phyloP scores from a whole-genome alignment of 2,888 invertebrate species.

The Acrobasis consociella region DNA sequence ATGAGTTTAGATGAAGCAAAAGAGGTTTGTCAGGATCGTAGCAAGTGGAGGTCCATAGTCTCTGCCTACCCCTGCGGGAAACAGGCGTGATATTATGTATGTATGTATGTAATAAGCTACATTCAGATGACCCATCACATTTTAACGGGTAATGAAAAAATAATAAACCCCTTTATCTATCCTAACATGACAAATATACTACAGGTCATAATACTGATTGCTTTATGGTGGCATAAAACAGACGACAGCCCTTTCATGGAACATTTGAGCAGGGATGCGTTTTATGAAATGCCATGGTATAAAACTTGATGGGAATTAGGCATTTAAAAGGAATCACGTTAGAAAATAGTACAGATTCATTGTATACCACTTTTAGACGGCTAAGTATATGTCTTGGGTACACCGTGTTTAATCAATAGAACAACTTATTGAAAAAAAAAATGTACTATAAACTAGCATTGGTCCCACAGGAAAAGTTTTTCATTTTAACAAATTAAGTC shows the following conservation, averaged over 20 bases:
- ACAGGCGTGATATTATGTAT: too few relatives aligned
- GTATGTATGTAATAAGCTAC: slow-evolving; percentile 3
- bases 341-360: too few relatives aligned
- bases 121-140: slow-evolving; percentile 22
- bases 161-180: slow-evolving; percentile 45
- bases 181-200: slow-evolving; percentile 53
- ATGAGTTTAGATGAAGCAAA: too few relatives aligned
- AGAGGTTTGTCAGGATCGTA: too few relatives aligned
- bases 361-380: too few relatives aligned
- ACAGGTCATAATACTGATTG: slow-evolving; percentile 56
- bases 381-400: too few relatives aligned
- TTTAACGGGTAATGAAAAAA: slow-evolving; percentile 36
- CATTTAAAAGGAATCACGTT: too few relatives aligned
- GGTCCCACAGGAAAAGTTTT: neutral
- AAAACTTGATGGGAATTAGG: neutral
- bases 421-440: too few relatives aligned
- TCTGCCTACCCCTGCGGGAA: too few relatives aligned
- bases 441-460: neutral
- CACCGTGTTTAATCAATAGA: too few relatives aligned
- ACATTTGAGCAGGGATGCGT: slow-evolving; percentile 10
- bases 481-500: neutral
- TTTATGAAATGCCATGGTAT: slow-evolving; percentile 8
- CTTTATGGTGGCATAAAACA: slow-evolving; percentile 58
- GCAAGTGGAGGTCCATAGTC: too few relatives aligned
- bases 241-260: neutral